Evolutionary conservation across 37 sponge, comb jelly and placozoan genomes (phyloP), one percentile per base, ranked within the genome.

Genomic region (Bolinopsis microptera): DNA sequence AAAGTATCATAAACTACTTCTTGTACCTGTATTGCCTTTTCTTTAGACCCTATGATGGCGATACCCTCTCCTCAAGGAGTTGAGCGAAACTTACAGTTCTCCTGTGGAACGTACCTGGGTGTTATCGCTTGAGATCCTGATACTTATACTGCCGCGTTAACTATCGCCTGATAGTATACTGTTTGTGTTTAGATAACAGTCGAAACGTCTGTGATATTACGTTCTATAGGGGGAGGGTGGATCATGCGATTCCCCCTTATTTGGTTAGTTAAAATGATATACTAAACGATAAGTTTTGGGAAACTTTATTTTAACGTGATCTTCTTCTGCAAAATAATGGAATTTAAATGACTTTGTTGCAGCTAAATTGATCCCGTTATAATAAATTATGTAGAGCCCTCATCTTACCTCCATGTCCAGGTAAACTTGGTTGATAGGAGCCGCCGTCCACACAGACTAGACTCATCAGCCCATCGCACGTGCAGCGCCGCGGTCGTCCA

Each of bases 51-150:
- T 76, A 98, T 96, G 83, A 98, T 97, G 0, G 94, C 83, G 33
- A 98, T 95, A 0, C 96, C 96, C 8, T 76, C 35, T 95, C 83
- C 26, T 93, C 97, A 39, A 97, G 77, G 18, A 74, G 94, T 34
- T 95, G 93, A 32, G 96, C 97, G n/a, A 95, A 98, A 97, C 24
- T 92, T 69, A 22, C 38, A 82, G 76, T 98, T 98, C 93, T 98
- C 99, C 97, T 96, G 35, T 97, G 94, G 70, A 98, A 98, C 99
- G 94, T 98, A 98, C 18, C 99, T 97, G 61, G 99, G 99, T 34
- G 97, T 97, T 35, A 98, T 97, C 9, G 99, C 99, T 70, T 98
- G 96, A 8, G 98, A 96, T 92, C 96, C 97, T n/a, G 68, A 97
- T 96, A 1, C 27, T 36, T 31, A 95, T n/a, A n/a, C 88, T 61